A percentile compares a stretch with the other conserved stretches of the same genome.
phyloP scores from a whole-genome alignment of 2,888 invertebrate genomes.

The Nineta flava region DNA sequence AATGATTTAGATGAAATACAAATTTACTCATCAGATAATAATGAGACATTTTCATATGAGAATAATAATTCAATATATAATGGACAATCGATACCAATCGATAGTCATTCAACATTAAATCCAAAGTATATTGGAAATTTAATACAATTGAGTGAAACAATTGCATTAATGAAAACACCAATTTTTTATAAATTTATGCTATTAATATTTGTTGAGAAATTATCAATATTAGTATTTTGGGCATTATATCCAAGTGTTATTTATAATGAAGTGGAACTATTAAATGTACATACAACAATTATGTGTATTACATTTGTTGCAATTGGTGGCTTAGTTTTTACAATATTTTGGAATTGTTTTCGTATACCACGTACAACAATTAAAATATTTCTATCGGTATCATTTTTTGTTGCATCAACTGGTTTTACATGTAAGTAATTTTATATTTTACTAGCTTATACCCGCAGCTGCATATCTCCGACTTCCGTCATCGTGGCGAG shows the following conservation, averaged over 20 bases:
- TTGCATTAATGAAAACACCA: not conserved
- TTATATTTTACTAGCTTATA: not conserved
- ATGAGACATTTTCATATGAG: not conserved
- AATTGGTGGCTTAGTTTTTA: conserved; percentile 2
- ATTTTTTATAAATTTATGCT: conserved; percentile 38
- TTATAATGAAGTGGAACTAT: conserved; percentile 20
- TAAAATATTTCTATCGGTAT: not conserved
- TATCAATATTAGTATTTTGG: conserved; percentile 34
- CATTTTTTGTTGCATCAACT: not conserved
- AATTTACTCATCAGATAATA: not conserved
- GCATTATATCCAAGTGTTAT: conserved; percentile 36
- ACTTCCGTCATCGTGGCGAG: too few species aligned
- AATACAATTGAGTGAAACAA: not conserved
- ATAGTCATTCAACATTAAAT: not conserved
- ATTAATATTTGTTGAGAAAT: conserved; percentile 35
- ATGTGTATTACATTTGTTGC: not conserved
- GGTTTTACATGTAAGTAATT: not conserved
- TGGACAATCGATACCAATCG: not conserved
- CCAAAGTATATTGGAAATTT: not conserved
- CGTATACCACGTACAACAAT: not conserved
- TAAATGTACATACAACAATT: conserved; percentile 17
- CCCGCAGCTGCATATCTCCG: too few species aligned
- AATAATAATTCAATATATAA: not conserved
- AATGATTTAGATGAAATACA: not conserved
- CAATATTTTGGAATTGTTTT: conserved; percentile 1